Conservation (phyloP, 2,113 vertebrate genomes). For the Todiramphus saurophagus region DNA sequence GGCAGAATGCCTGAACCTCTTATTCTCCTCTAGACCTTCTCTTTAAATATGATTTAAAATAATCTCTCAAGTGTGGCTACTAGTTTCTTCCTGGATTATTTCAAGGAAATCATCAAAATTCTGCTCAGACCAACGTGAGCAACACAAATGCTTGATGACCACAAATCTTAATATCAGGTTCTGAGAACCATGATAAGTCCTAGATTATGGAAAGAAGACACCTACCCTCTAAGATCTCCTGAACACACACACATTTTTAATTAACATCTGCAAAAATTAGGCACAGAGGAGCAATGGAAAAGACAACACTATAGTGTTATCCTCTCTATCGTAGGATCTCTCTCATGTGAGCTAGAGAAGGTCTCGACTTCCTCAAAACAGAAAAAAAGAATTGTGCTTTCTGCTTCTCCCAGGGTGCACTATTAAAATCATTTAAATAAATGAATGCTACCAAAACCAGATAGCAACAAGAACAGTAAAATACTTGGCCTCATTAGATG, state of each 20-base stretch:
- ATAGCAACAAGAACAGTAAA: not conserved
- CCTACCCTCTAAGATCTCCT: too few species aligned
- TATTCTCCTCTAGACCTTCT: not conserved
- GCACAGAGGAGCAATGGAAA: not conserved
- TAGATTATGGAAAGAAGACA: rapidly evolving
- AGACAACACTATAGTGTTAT: not conserved
- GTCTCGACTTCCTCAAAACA: not conserved
- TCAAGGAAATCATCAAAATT: not conserved
- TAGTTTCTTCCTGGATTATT: not conserved
- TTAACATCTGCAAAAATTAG: not conserved
- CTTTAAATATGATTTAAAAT: not conserved
- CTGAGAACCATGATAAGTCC: not conserved
- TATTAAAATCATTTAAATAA: not conserved
- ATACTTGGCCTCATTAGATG: not conserved
- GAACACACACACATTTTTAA: not conserved
- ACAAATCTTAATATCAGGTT: not conserved
- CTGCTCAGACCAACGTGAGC: not conserved
- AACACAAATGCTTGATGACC: not conserved
- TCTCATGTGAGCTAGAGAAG: not conserved
- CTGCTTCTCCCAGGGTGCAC: not conserved
- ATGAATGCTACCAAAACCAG: not conserved
- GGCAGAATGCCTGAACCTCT: not conserved
- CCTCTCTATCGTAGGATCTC: not conserved
- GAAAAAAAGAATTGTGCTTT: not conserved
- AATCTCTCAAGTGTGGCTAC: not conserved